Conservation (phyloP, 2,888 invertebrate genomes). For the Mythimna vitellina region DNA sequence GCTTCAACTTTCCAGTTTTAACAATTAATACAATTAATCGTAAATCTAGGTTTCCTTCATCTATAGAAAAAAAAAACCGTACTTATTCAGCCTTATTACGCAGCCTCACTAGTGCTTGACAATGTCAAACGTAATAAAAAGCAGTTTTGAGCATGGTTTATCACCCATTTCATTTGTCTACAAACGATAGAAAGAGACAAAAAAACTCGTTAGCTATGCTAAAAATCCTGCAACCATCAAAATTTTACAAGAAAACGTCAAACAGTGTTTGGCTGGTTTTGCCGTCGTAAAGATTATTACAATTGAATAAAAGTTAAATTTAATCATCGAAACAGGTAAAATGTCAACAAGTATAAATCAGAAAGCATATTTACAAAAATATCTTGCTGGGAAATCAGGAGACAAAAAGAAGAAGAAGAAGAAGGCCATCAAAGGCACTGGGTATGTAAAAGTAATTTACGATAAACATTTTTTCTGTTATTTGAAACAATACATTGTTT, state of each 20-base stretch:
- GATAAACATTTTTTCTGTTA: background rate
- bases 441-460: conserved; percentile 71
- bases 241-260: conserved; percentile 9
- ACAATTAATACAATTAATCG: too few species aligned
- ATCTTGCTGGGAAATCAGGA: conserved; percentile 92
- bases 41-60: too few species aligned
- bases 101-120: too few species aligned
- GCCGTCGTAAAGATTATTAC: background rate
- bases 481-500: background rate
- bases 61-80: too few species aligned
- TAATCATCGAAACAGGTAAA: conserved; percentile 43
- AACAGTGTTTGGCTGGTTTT: background rate
- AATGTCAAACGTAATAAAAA: too few species aligned
- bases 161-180: background rate
- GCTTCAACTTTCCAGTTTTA: too few species aligned
- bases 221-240: background rate
- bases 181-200: conserved; percentile 24
- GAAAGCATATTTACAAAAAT: conserved; percentile 95
- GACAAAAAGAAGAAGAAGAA: conserved; percentile 93
- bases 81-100: too few species aligned
- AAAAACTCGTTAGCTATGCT: background rate
- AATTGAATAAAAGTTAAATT: background rate
- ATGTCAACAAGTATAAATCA: conserved; percentile 91
- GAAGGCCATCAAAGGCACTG: conserved; percentile 84
- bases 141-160: background rate